Base-by-base conservation (phyloP, 2,113 vertebrate species). In the Chloroceryle aenea region DNA sequence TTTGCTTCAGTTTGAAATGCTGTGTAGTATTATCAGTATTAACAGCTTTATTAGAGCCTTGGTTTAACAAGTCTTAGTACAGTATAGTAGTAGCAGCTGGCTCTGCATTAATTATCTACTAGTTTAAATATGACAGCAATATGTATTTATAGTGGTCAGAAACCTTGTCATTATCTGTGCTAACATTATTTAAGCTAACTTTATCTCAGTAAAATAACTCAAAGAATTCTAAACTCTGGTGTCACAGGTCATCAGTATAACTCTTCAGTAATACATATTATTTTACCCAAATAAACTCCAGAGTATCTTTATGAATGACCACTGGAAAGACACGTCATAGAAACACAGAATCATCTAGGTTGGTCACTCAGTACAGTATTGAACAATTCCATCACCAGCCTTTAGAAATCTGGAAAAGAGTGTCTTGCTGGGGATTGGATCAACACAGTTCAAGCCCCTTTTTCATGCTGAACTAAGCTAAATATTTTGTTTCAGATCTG, bases 101-200 rank as follows among this genome's bases (percentile, higher is more conserved):
- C 68, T 88, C 93, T 92, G 94, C 95, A 96, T 96, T 96, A 96
- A 97, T 97, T 96, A 96, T 91, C 93, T 88, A 48, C 79, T 86
- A 14, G 55, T 83, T 91, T 77, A 95, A 89, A 90, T 90, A 56
- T 96, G 96, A 96, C 76, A 96, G 88, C 50, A 68, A 53, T 90
- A 93, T 84, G 43, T 90, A 90, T 96, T 95, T 93, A 87, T 92
- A 87, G 79, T 81, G 83, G 95, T 94, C 92, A 93, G 86, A 94
- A 96, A 90, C 89, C 40, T 96, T 95, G 86, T 87, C 86, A 75
- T 90, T 90, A 90, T 92, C 56, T 91, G 69, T 80, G n/a, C 34
- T 95, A 95, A 93, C 91, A 91, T 96, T 21, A 89, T 82, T n/a
- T n/a, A 73, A 83, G n/a, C 34, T 95, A 95, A 93, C 91, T 93